A percentile compares a stretch with the other conserved stretches of the same genome.
These are phyloP conservation scores for Scrobipalpa costella DNA, from an alignment of 2,888 invertebrate species.

Conservation along the genomic window DNA sequence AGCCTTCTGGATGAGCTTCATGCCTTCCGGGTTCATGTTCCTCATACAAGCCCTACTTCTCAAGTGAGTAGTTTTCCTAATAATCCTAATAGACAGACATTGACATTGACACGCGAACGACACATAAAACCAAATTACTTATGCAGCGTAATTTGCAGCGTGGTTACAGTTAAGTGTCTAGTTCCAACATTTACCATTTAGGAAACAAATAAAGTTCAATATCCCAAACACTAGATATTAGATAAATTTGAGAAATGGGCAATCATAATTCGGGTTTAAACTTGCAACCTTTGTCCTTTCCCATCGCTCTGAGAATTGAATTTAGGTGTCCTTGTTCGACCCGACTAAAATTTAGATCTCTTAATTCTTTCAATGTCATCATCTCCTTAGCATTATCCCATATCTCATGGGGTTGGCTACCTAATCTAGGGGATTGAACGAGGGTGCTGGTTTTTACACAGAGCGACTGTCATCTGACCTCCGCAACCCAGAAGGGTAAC, in stretches of 20 bases:
- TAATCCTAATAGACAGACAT: conserved; percentile 10
- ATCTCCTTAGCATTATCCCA: no score
- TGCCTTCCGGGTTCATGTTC: conserved; percentile 83
- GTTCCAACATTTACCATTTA: conserved; percentile 3
- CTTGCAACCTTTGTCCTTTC: no score
- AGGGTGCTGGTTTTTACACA: no score
- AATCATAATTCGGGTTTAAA: no score
- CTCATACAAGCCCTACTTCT: conserved; percentile 79
- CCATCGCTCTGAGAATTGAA: no score
- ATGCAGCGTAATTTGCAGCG: not conserved
- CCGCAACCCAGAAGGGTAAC: no score
- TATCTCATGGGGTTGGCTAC: no score
- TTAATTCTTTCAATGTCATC: no score
- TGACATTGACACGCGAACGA: conserved; percentile 40
- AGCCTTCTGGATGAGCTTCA: conserved; percentile 85
- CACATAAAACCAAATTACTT: conserved; percentile 38
- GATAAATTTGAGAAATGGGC: not conserved
- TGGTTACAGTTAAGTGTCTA: not conserved
- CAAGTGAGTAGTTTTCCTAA: conserved; percentile 61
- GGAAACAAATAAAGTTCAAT: not conserved
- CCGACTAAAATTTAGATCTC: no score
- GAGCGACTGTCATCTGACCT: no score
- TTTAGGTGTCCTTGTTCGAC: no score
- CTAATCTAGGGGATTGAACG: no score
- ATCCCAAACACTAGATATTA: not conserved